Evolutionary conservation across 2,797 vertebrate genomes (phyloP).

Genomic region (Epinephelus malabaricus): DNA sequence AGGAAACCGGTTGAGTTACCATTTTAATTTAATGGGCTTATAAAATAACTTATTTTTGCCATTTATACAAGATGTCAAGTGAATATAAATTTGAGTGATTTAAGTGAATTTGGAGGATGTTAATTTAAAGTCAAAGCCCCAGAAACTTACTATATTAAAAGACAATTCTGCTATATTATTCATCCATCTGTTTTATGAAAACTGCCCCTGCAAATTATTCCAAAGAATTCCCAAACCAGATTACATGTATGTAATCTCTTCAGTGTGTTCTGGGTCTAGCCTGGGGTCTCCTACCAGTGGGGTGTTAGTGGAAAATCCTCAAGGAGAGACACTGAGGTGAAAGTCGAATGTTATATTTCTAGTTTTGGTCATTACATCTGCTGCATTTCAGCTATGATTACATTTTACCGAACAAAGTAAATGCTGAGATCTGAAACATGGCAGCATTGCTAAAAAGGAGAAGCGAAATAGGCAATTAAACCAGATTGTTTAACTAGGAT

Average conservation of each 20-base stretch:
- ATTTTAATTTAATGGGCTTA: neutral
- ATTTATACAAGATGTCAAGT: neutral
- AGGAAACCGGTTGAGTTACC: neutral
- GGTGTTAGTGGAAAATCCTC: too few species aligned
- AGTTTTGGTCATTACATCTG: too few species aligned
- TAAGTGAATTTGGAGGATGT: neutral
- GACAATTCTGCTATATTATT: neutral
- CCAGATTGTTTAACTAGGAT: too few species aligned
- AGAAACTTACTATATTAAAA: conserved; percentile 4
- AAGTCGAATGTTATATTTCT: too few species aligned
- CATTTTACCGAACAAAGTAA: too few species aligned
- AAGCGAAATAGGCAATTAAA: too few species aligned
- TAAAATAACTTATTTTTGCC: conserved; percentile 1
- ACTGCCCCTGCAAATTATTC: neutral
- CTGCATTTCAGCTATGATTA: too few species aligned
- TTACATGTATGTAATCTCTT: neutral
- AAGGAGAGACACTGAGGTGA: too few species aligned
- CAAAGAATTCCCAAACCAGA: neutral
- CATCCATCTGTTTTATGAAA: neutral
- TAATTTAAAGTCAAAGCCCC: neutral
- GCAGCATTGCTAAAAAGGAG: too few species aligned
- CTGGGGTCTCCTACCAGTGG: too few species aligned
- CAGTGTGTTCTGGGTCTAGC: too few species aligned
- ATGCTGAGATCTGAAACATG: too few species aligned
- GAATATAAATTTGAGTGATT: neutral